Conservation (phyloP, 2,888 invertebrate genomes). For the Eustalomyia histrio region DNA sequence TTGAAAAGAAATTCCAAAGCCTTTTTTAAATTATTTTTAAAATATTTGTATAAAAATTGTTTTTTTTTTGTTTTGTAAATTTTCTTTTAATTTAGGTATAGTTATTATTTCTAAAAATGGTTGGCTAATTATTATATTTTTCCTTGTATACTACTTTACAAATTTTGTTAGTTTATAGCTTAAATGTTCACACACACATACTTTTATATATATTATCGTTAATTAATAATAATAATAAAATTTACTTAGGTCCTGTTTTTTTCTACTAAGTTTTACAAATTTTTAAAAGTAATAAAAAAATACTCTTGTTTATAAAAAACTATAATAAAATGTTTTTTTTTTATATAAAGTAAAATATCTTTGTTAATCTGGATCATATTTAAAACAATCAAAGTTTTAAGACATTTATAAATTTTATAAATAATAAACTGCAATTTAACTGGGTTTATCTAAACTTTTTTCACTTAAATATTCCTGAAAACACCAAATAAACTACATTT, state of each 20-base stretch:
- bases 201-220: slow-evolving; percentile 47
- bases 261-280: slow-evolving; percentile 64
- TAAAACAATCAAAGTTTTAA: too few relatives aligned
- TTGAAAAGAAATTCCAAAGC: neutral
- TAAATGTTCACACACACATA: slow-evolving; percentile 20
- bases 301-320: slow-evolving; percentile 58
- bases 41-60: neutral
- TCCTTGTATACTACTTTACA: slow-evolving; percentile 34
- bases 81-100: slow-evolving; percentile 3
- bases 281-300: slow-evolving; percentile 58
- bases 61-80: neutral
- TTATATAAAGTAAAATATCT: too few relatives aligned
- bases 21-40: slow-evolving; percentile 10
- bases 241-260: slow-evolving; percentile 60
- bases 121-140: slow-evolving; percentile 12
- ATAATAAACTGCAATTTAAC: too few relatives aligned
- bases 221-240: slow-evolving; percentile 54
- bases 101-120: slow-evolving; percentile 4
- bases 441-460: too few relatives aligned
- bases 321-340: too few relatives aligned
- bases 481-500: too few relatives aligned
- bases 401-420: too few relatives aligned
- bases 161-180: slow-evolving; percentile 23
- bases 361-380: neutral
- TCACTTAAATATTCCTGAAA: too few relatives aligned